Base-by-base conservation (phyloP, 2,888 invertebrate genomes). In the Maniola hyperantus region DNA sequence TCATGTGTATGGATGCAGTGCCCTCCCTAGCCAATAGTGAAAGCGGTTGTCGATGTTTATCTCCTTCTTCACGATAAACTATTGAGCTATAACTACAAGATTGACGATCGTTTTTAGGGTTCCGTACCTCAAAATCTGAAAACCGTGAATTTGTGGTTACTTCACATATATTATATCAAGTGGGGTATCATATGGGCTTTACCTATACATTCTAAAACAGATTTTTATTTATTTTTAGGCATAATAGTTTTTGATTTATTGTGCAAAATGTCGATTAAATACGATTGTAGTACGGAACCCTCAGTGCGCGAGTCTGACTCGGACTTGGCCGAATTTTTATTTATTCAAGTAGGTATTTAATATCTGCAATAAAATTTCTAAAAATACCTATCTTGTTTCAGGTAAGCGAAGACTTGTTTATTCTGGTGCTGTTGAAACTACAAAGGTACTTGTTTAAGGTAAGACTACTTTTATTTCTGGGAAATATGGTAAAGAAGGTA, bases 1-100 rank as follows among this genome's bases (percentile, higher is more conserved):
- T 84, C 80, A 85, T 88, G 78, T 72, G 71, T 86, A 88, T 87
- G 85, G 81, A 87, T 74, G 74, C 73, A 72, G 72, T 80, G 83
- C 81, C 80, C 76, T 79, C 80, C 77, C 66, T 46, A 46, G n/a
- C 20, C 64, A 15, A 20, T 51, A 51, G 61, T 64, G 67, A 64
- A 69, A 68, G 66, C 61, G 54, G 48, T 39, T 65, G 62, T 68
- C 57, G 65, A 64, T 64, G 18, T 60, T 65, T 65, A 66, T 66
- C 66, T 50, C 33, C 34, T 20, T 8, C 46, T 60, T 11, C 60
- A 50, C 48, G 48, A 60, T 60, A 60, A 60, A 46, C 33, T n/a
- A 10, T 54, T 15, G 5, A 34, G 33, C 54, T 54, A 13, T 53
- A 50, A 15, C 18, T 48, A 18, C 18, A 10, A 10, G 18, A 50